Conservation (phyloP, 1,140 invertebrate species). For the Olivierus martensii region DNA sequence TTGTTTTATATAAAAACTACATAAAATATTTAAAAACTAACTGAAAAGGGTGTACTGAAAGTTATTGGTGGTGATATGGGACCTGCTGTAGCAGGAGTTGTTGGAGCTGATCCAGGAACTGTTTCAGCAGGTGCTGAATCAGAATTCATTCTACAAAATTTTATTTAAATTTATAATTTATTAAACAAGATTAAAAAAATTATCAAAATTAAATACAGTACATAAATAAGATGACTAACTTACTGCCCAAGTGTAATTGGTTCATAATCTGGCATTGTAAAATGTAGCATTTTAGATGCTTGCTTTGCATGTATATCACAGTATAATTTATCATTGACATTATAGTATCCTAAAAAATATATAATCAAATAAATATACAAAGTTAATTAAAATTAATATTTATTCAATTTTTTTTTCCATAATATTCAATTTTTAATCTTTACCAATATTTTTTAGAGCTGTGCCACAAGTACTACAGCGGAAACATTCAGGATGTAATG, state of each 20-base stretch:
- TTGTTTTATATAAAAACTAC: no score
- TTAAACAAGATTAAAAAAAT: neutral
- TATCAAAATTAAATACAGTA: no score
- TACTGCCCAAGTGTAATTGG: conserved; percentile 11
- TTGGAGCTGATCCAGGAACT: no score
- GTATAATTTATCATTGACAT: conserved; percentile 88
- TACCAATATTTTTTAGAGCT: conserved; percentile 79
- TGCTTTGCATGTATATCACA: conserved; percentile 90
- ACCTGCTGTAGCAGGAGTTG: no score
- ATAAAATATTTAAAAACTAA: no score
- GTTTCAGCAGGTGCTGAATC: no score
- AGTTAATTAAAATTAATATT: neutral
- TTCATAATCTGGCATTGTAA: conserved; percentile 11
- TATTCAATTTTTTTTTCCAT: neutral
- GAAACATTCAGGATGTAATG: conserved; percentile 92
- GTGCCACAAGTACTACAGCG: conserved; percentile 89
- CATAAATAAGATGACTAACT: neutral
- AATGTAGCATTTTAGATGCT: conserved; percentile 46
- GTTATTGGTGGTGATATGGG: no score
- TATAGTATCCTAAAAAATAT: conserved; percentile 52
- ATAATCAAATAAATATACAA: neutral
- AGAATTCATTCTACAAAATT: no score
- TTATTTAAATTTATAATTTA: neutral
- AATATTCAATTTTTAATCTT: neutral
- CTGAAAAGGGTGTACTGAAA: no score